Base-by-base conservation (phyloP, 2,797 vertebrate species). In the Chiroxiphia lanceolata region DNA sequence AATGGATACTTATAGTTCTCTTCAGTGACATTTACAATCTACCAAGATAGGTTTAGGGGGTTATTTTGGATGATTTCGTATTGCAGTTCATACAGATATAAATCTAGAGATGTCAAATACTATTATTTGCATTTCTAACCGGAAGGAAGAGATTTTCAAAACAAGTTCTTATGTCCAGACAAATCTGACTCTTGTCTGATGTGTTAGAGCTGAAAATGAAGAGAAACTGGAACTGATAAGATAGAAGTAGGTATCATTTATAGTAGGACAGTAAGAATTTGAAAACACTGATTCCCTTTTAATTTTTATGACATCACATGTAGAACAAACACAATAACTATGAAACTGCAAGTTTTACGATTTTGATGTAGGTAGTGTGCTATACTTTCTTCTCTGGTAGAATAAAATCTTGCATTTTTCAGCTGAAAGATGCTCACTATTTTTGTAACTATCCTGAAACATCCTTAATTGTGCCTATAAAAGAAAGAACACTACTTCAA, bases 1-100 rank as follows among this genome's bases (percentile, higher is more conserved):
- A 97, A 88, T 0, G 69, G 87, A 54, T 90, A 79, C 15, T 80
- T 90, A 6, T 97, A 96, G 69, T 86, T 79, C 65, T 94, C 87
- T 74, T 36, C 75, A 56, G 87, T 76, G 76, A 93, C 94, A 47
- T 94, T 44, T 68, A 79, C 74, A 76, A 81, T 90, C 96, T 97
- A 74, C 45, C 19, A 71, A 76, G 65, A 93, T 19, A 94, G 10
- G 6, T 91, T 83, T 54, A 40, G 10, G 13, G 16, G 8, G 6
- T 71, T 87, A 54, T 71, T 93, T 75, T 50, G 31, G 25, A 45
- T 44, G 11, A 84, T 74, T 86, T 92, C 68, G 31, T 14, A 29
- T 79, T 84, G 59, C 19, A 56, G 13, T 86, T 72, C 26, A 81
- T 74, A 71, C 11, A 65, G 25, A 69, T 61, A 74, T 29, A 81